phyloP scores from a whole-genome alignment of 2,113 vertebrate genomes.

The Cercocebus atys region DNA sequence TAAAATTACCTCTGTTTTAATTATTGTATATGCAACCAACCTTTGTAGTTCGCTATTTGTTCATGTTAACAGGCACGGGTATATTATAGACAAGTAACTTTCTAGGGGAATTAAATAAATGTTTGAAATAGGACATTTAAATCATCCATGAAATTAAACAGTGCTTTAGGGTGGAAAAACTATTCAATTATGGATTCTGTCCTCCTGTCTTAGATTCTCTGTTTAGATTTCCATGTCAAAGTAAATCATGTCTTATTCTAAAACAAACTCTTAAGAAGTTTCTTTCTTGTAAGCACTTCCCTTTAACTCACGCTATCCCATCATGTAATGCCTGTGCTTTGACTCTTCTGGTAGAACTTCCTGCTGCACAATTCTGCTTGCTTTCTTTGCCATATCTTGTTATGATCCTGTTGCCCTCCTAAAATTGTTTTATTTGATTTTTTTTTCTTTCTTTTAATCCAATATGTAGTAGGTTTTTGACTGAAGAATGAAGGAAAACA shows the following conservation, averaged over 20 bases:
- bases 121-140: constrained; percentile 79
- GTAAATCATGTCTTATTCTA: background rate
- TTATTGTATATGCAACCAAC: constrained; percentile 72
- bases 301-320: background rate
- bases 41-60: constrained; percentile 72
- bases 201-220: constrained; percentile 34
- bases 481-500: background rate
- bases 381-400: background rate
- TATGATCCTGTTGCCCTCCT: background rate
- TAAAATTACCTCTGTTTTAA: constrained; percentile 72
- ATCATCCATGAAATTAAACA: constrained; percentile 83
- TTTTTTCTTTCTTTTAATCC: background rate
- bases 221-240: constrained; percentile 8
- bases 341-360: background rate
- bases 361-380: background rate
- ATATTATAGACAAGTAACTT: constrained; percentile 83
- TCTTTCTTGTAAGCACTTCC: background rate
- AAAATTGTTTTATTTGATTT: background rate
- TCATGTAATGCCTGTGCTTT: fast-evolving
- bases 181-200: constrained; percentile 63
- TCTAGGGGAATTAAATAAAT: constrained; percentile 73
- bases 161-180: background rate
- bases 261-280: background rate
- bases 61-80: constrained; percentile 75
- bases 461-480: background rate